Evolutionary conservation across 2,797 vertebrate genomes (phyloP).

Genomic region (Phylloscopus collybita): DNA sequence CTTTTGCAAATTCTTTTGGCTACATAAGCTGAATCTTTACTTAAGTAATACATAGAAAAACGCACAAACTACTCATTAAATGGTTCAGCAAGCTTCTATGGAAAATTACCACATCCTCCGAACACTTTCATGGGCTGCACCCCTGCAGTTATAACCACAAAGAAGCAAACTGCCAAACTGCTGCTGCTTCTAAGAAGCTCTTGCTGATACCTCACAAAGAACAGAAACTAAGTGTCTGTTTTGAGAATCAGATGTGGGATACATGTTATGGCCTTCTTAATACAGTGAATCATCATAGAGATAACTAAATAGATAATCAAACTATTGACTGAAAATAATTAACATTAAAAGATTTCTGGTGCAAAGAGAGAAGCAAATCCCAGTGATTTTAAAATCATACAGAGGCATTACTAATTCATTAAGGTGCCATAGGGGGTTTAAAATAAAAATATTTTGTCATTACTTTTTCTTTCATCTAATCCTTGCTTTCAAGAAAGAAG

Average conservation of each 20-base stretch:
- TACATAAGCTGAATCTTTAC: not conserved
- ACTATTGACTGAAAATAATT: not conserved
- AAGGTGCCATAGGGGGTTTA: not conserved
- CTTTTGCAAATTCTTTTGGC: conserved; percentile 9
- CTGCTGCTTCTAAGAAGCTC: not conserved
- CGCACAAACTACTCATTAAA: conserved; percentile 12
- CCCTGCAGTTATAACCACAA: not conserved
- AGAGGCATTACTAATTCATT: not conserved
- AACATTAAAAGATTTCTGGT: not conserved
- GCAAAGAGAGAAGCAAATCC: not conserved
- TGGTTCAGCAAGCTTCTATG: not conserved
- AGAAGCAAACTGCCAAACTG: not conserved
- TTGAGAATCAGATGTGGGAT: not conserved
- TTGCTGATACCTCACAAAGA: not conserved
- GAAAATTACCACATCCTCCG: not conserved
- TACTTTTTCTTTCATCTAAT: not conserved
- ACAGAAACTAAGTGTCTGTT: not conserved
- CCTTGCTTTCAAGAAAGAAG: not conserved
- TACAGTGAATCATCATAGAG: not conserved
- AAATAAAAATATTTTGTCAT: not conserved
- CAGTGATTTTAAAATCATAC: not conserved
- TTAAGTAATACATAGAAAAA: not conserved
- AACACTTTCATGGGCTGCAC: not conserved
- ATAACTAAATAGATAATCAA: not conserved
- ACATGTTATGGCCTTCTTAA: not conserved